Percentiles rank a stretch among this genome's conserved stretches.
These are phyloP conservation scores for Agraylea sexmaculata DNA, from an alignment of 1,140 invertebrate species.

Conservation along the genomic window DNA sequence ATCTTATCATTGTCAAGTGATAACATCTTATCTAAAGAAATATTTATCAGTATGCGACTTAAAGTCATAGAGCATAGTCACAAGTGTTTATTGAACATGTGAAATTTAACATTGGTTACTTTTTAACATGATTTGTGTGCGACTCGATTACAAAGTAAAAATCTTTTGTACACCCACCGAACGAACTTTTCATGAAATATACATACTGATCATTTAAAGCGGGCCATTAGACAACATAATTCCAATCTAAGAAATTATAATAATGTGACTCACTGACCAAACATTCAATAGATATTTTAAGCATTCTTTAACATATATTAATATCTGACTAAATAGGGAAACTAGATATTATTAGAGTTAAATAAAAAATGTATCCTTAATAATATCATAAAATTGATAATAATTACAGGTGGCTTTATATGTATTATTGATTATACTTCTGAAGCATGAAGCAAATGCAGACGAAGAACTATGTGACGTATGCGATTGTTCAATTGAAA, in stretches of 20 bases:
- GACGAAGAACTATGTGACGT: slow-evolving; percentile 8
- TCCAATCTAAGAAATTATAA: too few species aligned
- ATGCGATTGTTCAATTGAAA: slow-evolving; percentile 5
- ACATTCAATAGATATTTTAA: background rate
- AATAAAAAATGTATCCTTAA: background rate
- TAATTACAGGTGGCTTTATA: background rate
- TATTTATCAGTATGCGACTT: background rate
- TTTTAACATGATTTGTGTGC: too few species aligned
- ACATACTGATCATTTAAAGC: too few species aligned
- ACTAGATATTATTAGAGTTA: slow-evolving; percentile 1
- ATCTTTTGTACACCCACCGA: too few species aligned
- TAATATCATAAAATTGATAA: too few species aligned
- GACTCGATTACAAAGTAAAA: too few species aligned
- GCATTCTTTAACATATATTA: background rate
- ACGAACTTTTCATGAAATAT: too few species aligned
- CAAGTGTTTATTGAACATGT: slow-evolving; percentile 1
- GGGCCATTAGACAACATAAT: too few species aligned
- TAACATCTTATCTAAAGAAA: slow-evolving; percentile 1
- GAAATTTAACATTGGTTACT: too few species aligned
- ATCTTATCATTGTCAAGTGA: too few species aligned
- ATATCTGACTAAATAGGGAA: background rate
- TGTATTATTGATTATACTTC: background rate
- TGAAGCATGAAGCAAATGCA: background rate
- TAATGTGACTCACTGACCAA: too few species aligned
- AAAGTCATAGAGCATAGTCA: slow-evolving; percentile 3